Conservation (phyloP, 1,140 invertebrate species). For the Scylla paramamosain region DNA sequence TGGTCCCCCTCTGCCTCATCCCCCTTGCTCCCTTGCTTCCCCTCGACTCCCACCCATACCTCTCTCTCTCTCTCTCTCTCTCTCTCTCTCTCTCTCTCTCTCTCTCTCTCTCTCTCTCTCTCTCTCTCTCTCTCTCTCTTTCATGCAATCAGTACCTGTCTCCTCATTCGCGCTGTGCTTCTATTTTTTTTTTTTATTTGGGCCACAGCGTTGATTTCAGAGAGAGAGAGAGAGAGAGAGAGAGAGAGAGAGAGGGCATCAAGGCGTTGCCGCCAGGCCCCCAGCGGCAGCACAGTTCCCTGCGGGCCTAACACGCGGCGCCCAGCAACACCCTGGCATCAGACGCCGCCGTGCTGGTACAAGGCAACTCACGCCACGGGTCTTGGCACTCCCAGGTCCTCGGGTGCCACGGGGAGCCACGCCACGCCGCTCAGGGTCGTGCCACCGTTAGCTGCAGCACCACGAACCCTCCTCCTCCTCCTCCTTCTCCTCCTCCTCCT, state of each 20-base stretch:
- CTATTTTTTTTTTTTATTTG: too few relatives aligned
- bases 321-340: neutral
- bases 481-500: neutral
- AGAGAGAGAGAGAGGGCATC: neutral
- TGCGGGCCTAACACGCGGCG: too few relatives aligned
- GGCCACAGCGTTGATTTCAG: neutral
- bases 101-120: neutral
- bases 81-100: neutral
- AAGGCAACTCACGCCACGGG: neutral
- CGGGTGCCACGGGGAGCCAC: neutral
- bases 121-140: neutral
- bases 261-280: neutral
- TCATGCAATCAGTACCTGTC: neutral
- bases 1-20: neutral
- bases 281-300: too few relatives aligned
- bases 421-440: neutral
- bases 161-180: too few relatives aligned
- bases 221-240: neutral
- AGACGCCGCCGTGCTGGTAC: neutral
- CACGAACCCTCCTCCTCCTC: too few relatives aligned
- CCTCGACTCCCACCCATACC: neutral
- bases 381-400: neutral
- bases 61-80: constrained; percentile 6
- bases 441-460: neutral
- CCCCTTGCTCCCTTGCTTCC: neutral